phyloP scores from a whole-genome alignment of 30 jellyfish, hydroid and myxozoan genomes.

The Turritopsis dohrnii region DNA sequence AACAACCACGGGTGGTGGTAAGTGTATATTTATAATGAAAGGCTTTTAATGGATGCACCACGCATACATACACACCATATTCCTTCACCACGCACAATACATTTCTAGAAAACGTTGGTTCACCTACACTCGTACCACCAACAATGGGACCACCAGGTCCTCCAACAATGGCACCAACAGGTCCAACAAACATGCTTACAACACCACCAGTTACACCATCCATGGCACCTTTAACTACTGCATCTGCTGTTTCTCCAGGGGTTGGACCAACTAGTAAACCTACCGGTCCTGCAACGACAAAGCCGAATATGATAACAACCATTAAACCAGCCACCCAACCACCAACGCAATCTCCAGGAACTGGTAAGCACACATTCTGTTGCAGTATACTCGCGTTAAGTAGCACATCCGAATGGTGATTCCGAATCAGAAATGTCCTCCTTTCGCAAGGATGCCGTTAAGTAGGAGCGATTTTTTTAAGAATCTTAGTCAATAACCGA shows the following conservation, averaged over 20 bases:
- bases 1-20: not conserved
- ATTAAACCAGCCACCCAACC: constrained; percentile 40
- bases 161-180: not conserved
- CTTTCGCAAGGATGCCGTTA: too few species aligned
- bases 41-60: not conserved
- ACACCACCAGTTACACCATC: constrained; percentile 6
- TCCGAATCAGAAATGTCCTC: too few species aligned
- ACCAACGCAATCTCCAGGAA: constrained; percentile 32
- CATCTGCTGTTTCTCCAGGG: constrained; percentile 2
- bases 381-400: not conserved
- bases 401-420: too few species aligned
- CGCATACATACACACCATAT: not conserved
- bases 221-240: not conserved
- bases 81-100: not conserved
- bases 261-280: constrained; percentile 8
- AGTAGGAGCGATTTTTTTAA: too few species aligned
- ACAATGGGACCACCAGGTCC: not conserved
- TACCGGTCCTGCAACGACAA: constrained; percentile 32
- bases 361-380: constrained; percentile 25
- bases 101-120: not conserved
- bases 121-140: not conserved
- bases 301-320: constrained; percentile 14
- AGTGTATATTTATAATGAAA: not conserved
- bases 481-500: too few species aligned
- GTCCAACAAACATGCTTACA: not conserved